Conservation (phyloP, 2,113 vertebrate genomes). For the Poeciliopsis prolifica region DNA sequence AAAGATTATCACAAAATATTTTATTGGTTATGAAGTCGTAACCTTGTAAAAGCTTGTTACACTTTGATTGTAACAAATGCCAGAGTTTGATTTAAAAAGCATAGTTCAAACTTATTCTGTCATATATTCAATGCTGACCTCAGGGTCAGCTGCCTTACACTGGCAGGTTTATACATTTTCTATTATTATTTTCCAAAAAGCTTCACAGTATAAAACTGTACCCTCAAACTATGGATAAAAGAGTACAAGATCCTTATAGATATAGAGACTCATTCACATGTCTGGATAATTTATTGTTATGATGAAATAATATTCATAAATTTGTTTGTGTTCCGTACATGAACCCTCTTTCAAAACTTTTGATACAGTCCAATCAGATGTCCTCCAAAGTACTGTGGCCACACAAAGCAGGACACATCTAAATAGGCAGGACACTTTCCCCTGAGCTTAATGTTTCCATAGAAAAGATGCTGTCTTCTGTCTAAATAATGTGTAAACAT, state of each 20-base stretch:
- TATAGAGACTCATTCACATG: constrained; percentile 22
- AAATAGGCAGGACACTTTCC: background rate
- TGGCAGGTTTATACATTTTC: too few species aligned
- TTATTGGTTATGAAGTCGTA: too few species aligned
- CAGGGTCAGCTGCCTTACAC: background rate
- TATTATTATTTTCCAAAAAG: background rate
- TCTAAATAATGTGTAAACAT: background rate
- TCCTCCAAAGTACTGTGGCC: background rate
- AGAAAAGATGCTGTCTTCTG: background rate
- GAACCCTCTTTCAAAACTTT: background rate
- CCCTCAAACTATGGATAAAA: constrained; percentile 23
- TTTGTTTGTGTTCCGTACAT: too few species aligned
- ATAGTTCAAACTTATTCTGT: constrained; percentile 1
- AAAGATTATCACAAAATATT: too few species aligned
- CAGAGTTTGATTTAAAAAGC: background rate
- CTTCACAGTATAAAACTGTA: background rate
- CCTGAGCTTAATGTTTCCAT: background rate
- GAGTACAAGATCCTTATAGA: constrained; percentile 3
- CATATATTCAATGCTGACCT: constrained; percentile 7
- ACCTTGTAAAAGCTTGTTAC: too few species aligned
- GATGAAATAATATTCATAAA: too few species aligned
- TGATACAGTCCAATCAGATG: background rate
- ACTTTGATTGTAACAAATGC: too few species aligned
- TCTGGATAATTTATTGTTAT: constrained; percentile 6
- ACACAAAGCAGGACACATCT: background rate